Base-by-base conservation (phyloP, 2,797 vertebrate genomes). In the Leptoclinus maculatus region DNA sequence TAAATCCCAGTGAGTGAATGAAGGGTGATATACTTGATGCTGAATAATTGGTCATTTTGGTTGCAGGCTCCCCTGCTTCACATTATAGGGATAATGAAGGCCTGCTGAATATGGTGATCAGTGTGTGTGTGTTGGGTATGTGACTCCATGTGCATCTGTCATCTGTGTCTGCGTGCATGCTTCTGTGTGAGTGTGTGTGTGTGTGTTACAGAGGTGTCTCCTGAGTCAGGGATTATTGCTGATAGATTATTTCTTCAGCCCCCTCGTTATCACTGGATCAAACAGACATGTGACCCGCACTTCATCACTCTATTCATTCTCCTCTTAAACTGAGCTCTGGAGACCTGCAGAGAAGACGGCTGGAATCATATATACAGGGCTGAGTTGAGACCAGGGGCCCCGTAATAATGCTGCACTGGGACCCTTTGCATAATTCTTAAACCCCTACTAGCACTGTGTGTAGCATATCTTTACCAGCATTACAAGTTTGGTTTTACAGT, bases 161-260 rank as follows among this genome's bases (percentile, higher is more conserved):
- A 90, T 91, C 66, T 78, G 71, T 78, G 81, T n/a, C n/a, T 76
- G 84, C 83, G 82, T 84, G 83, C 62, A 41, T 64, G 72, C 16
- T 56, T 73, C 54, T 65, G 58, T 81, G 73, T 29, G 43, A 64
- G 71, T 68, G 64, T 68, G 68, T 82, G 64, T 68, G 68, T 82
- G 88, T 82, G 89, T 86, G 76, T 82, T 82, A 82, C 78, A 62
- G 87, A 83, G 71, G 88, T 90, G 94, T 94, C 94, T 95, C 93
- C 87, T 89, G 92, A 95, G 93, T 93, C 90, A 92, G 90, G 92
- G 94, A 94, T 95, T 94, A 94, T 94, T 94, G 92, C 92, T 92
- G 93, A 94, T 94, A 94, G 92, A 94, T 95, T 93, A 94, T 95
- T 93, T 94, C 90, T 93, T 89, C 91, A 93, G 90, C 92, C 92